Evolutionary conservation across 35 echinoderm and acorn worm species (phyloP).

Genomic region (Heliocidaris tuberculata): DNA sequence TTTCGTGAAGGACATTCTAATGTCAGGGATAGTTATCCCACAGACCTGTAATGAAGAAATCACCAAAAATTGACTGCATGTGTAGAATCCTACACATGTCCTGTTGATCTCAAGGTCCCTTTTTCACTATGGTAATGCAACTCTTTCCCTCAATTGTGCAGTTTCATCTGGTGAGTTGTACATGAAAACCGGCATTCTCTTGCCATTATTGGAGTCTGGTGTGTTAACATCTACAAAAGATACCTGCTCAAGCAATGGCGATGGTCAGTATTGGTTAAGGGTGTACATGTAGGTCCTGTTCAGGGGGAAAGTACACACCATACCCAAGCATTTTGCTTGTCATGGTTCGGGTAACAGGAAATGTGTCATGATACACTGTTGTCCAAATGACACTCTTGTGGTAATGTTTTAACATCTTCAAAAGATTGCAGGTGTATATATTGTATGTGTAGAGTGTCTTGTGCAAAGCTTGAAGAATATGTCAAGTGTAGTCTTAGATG

Average conservation of each 20-base stretch:
- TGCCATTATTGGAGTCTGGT: not conserved
- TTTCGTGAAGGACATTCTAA: slow-evolving; percentile 35
- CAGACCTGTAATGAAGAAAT: not conserved
- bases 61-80: not conserved
- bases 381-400: not conserved
- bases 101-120: not conserved
- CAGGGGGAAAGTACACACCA: not conserved
- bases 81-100: slow-evolving; percentile 16
- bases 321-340: not conserved
- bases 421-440: not conserved
- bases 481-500: no score
- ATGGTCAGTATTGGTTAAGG: not conserved
- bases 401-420: not conserved
- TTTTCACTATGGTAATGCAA: not conserved
- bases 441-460: no score
- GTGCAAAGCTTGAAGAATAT: no score
- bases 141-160: not conserved
- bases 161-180: not conserved
- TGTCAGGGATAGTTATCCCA: slow-evolving; percentile 8
- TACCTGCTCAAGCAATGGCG: not conserved
- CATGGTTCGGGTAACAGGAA: not conserved
- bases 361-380: not conserved
- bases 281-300: not conserved
- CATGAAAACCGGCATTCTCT: not conserved
- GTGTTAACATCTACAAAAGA: not conserved